These are phyloP conservation scores for Enteromius argenteus DNA, from an alignment of 2,797 vertebrate species.

Conservation along the genomic window DNA sequence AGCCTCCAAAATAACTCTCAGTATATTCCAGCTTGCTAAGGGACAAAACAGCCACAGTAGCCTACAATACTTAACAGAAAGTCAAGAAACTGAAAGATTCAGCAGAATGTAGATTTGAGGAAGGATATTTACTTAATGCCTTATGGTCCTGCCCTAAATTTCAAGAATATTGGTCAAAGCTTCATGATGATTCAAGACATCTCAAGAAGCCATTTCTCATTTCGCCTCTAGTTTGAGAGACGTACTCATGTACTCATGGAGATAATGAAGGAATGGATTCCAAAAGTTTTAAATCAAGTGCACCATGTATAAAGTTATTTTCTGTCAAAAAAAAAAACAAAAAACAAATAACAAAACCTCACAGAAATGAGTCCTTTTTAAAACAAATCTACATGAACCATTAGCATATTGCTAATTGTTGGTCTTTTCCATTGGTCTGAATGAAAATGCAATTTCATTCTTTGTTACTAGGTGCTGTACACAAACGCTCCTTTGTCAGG, in stretches of 20 bases:
- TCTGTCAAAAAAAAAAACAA: too few species aligned
- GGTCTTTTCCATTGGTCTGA: too few species aligned
- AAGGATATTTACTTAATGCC: background rate
- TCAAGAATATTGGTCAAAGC: background rate
- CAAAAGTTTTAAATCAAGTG: too few species aligned
- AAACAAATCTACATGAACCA: too few species aligned
- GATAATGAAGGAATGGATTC: background rate
- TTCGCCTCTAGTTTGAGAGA: background rate
- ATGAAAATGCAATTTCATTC: too few species aligned
- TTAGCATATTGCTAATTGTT: too few species aligned
- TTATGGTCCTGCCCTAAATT: slow-evolving; percentile 4
- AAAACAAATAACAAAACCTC: too few species aligned
- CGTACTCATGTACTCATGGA: background rate
- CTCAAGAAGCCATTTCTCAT: background rate
- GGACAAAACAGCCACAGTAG: background rate
- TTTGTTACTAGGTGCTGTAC: too few species aligned
- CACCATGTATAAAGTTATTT: too few species aligned
- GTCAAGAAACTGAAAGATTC: background rate
- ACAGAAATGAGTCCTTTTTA: too few species aligned
- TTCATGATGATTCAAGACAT: background rate
- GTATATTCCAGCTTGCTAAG: slow-evolving; percentile 1
- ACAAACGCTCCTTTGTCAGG: too few species aligned
- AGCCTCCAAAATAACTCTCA: background rate
- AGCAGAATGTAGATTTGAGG: slow-evolving; percentile 12
- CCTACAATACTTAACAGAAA: background rate